phyloP scores from a whole-genome alignment of 2,888 invertebrate genomes.

The Miltochrista miniata region DNA sequence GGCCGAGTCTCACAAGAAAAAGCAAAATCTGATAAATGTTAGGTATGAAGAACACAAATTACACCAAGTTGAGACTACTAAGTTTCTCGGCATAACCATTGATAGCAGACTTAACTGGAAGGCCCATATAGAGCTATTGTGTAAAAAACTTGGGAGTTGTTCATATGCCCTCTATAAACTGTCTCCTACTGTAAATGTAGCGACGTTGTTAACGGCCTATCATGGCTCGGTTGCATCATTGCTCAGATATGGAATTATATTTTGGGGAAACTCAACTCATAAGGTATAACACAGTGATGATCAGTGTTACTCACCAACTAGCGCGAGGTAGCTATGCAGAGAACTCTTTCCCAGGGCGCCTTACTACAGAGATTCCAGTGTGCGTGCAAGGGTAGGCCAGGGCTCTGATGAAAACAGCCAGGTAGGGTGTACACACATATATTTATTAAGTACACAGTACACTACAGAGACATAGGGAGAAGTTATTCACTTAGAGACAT shows the following conservation, averaged over 20 bases:
- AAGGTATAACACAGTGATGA: too few relatives aligned
- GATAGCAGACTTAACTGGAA: not conserved
- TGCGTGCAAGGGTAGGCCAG: too few relatives aligned
- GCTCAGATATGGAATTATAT: not conserved
- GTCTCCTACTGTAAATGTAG: not conserved
- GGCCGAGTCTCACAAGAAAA: too few relatives aligned
- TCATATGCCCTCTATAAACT: slow-evolving; percentile 1
- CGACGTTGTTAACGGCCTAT: not conserved
- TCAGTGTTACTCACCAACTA: too few relatives aligned
- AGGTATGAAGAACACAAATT: not conserved
- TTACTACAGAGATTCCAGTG: too few relatives aligned
- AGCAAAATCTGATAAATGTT: not conserved
- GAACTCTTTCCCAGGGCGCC: too few relatives aligned
- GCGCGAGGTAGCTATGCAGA: too few relatives aligned
- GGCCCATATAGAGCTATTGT: not conserved
- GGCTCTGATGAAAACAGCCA: too few relatives aligned
- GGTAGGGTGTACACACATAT: too few relatives aligned
- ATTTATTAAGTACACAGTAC: too few relatives aligned
- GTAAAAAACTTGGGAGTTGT: not conserved
- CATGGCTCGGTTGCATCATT: not conserved
- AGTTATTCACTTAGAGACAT: too few relatives aligned
- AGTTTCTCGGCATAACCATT: not conserved
- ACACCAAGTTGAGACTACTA: not conserved
- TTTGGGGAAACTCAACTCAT: not conserved
- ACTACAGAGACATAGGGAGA: too few relatives aligned